phyloP scores from a whole-genome alignment of 1,140 invertebrate genomes.

The Cydia strobilella region DNA sequence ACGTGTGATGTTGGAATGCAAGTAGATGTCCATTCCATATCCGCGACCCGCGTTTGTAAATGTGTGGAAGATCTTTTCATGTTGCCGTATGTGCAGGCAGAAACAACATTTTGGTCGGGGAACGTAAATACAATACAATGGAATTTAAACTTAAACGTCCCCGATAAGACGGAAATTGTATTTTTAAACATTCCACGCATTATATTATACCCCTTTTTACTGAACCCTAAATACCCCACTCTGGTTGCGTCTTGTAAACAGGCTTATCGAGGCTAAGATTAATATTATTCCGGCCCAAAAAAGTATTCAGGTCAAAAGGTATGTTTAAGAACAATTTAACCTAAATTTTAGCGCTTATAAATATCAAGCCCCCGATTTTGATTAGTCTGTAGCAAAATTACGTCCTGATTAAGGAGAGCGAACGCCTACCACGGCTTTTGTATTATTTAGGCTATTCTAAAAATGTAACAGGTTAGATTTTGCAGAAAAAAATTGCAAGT shows the following conservation, averaged over 20 bases:
- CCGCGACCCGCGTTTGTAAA: too few species aligned
- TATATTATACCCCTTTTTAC: neutral
- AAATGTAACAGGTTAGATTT: neutral
- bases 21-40: too few species aligned
- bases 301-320: slow-evolving; percentile 40
- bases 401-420: neutral
- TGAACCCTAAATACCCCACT: neutral
- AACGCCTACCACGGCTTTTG: neutral
- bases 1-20: too few species aligned
- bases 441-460: neutral
- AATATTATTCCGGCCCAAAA: slow-evolving; percentile 33
- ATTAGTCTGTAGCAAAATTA: slow-evolving; percentile 25
- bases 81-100: too few species aligned
- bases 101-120: too few species aligned
- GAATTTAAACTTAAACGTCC: too few species aligned
- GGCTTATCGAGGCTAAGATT: neutral
- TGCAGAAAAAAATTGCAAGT: neutral
- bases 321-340: slow-evolving; percentile 53
- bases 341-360: slow-evolving; percentile 45
- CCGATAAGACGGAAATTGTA: too few species aligned
- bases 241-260: neutral
- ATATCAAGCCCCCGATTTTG: slow-evolving; percentile 36
- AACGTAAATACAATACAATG: too few species aligned
- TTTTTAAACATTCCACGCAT: too few species aligned
- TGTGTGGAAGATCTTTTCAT: too few species aligned